Conservation (phyloP, 2,888 invertebrate species). For the Suillia variegata region DNA sequence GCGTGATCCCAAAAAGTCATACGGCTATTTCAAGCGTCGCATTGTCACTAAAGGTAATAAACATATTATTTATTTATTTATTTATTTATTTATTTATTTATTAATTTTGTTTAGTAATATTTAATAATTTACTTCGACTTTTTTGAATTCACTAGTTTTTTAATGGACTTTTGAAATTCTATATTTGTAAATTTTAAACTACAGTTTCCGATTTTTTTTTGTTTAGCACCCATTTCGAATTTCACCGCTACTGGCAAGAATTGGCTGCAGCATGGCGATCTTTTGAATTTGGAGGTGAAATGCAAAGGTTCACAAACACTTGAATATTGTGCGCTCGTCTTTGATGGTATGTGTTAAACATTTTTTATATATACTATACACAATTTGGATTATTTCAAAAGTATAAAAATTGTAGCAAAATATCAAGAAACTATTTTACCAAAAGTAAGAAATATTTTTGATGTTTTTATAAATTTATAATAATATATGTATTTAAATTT, state of each 20-base stretch:
- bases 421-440: too few species aligned
- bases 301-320: conserved; percentile 80
- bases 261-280: conserved; percentile 83
- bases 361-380: not conserved
- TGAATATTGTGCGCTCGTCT: conserved; percentile 71
- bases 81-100: too few species aligned
- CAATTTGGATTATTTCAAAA: not conserved
- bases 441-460: too few species aligned
- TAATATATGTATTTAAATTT: not conserved
- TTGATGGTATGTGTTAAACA: conserved; percentile 62
- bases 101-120: too few species aligned
- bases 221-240: conserved; percentile 72
- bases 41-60: conserved; percentile 75
- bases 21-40: conserved; percentile 73
- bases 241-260: conserved; percentile 76
- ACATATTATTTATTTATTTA: too few species aligned
- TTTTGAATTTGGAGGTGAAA: conserved; percentile 72
- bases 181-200: not conserved
- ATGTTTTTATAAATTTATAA: too few species aligned
- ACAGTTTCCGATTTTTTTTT: conserved; percentile 29
- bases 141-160: conserved; percentile 6
- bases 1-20: conserved; percentile 70
- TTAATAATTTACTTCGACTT: not conserved
- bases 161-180: not conserved
- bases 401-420: not conserved